Base-by-base conservation (phyloP, 2,797 vertebrate species). In the Danio kyathit region DNA sequence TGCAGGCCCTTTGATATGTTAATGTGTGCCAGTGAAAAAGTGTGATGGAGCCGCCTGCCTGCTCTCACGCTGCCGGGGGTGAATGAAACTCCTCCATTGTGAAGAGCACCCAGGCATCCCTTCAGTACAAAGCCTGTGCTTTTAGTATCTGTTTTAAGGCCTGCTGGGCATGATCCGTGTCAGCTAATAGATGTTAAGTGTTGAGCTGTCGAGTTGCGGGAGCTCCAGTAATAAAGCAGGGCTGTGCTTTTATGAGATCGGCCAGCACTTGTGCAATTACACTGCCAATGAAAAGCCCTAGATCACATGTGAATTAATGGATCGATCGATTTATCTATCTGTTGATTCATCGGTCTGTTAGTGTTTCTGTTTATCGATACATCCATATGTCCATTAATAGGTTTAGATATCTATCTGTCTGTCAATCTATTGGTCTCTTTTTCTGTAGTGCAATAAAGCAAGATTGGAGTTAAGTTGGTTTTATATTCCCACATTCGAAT, bases 1-100 rank as follows among this genome's bases (percentile, higher is more conserved):
- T 80, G 21, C 79, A 77, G 66, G 11, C 74, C 56, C 84, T 87
- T 87, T 87, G 86, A 85, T 87, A 85, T 87, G 84, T 61, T 84
- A 85, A 87, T 87, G 17, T 54, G 10, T 54, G 54, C n/a, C 8
- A 12, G 63, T 13, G 17, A 66, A 73, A 61, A 65, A 69, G 73
- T 54, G 17, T 10, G 13, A 51, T 21, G 29, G 48, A 67, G 52
- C 44, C 40, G 56, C 52, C 60, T 46, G 49, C 44, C 29, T 40
- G 70, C 52, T 71, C 52, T 73, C 69, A 72, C 48, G 60, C 81
- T 16, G 14, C 16, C 63, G 54, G 64, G 61, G 76, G 69, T 73
- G 61, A 67, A 54, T 60, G 72, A 65, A 54, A 63, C 54, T 5
- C 13, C 48, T 63, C 51, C 48, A 46, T 74, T 79, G 77, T 80